Conservation (phyloP, 2,113 vertebrate genomes). For the Brachionichthys hirsutus region DNA sequence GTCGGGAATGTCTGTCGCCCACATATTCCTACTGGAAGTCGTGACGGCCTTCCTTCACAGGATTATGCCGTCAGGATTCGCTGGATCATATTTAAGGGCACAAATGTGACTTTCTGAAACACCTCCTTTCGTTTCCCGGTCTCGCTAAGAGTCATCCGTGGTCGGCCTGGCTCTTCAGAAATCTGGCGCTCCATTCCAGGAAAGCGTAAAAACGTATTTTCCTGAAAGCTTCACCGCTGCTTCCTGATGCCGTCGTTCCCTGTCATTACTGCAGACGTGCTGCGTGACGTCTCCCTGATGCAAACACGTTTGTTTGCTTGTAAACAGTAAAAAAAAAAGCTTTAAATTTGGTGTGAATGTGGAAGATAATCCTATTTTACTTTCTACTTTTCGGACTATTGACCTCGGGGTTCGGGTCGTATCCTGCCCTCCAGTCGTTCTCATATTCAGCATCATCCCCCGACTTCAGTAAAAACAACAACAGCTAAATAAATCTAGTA, state of each 20-base stretch:
- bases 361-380: too few species aligned
- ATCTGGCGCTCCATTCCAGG: conserved; percentile 19
- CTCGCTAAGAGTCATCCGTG: conserved; percentile 5
- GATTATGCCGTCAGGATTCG: too few species aligned
- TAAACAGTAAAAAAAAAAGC: too few species aligned
- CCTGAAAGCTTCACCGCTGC: conserved; percentile 13
- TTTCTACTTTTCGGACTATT: too few species aligned
- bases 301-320: conserved; percentile 36
- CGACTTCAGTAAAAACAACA: conserved; percentile 48
- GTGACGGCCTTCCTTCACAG: neutral
- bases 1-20: conserved; percentile 11
- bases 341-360: too few species aligned
- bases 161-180: conserved; percentile 16
- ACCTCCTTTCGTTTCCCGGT: conserved; percentile 4
- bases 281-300: conserved; percentile 44
- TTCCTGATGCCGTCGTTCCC: conserved; percentile 18
- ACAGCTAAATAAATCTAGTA: conserved; percentile 29
- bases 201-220: conserved; percentile 43
- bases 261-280: conserved; percentile 54
- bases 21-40: neutral
- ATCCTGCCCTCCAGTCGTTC: conserved; percentile 2
- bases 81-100: neutral
- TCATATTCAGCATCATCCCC: conserved; percentile 23
- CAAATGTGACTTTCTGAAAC: neutral
- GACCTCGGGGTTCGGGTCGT: too few species aligned